Conservation (phyloP, 1,140 invertebrate genomes). For the Reticulitermes speratus region DNA sequence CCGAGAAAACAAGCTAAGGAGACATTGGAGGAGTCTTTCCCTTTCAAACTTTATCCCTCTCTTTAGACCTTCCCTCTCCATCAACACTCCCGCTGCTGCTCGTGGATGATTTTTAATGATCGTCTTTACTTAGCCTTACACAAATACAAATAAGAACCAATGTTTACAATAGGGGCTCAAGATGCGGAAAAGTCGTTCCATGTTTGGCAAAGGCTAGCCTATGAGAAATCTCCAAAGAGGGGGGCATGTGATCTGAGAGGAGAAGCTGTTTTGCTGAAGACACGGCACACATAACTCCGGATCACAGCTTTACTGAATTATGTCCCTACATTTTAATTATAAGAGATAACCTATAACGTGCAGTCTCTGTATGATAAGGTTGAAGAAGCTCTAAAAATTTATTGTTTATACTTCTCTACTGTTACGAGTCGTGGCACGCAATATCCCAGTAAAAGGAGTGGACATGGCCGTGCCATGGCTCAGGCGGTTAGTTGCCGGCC, state of each 20-base stretch:
- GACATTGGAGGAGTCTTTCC: not conserved
- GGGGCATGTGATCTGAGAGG: not conserved
- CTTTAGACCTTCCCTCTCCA: not conserved
- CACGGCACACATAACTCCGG: not conserved
- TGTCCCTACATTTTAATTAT: too few species aligned
- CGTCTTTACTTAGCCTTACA: not conserved
- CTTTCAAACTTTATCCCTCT: not conserved
- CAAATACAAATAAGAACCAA: not conserved
- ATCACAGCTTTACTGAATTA: too few species aligned
- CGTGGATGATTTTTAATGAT: not conserved
- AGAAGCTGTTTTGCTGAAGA: not conserved
- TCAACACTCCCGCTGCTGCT: not conserved
- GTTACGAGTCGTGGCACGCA: too few species aligned
- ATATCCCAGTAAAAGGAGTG: too few species aligned
- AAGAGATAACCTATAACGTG: too few species aligned
- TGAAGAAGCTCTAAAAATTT: too few species aligned
- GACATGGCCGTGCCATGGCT: too few species aligned
- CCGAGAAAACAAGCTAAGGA: too few species aligned
- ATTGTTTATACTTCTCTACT: too few species aligned
- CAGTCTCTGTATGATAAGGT: too few species aligned
- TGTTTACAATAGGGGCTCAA: not conserved
- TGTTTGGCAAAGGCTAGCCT: not conserved
- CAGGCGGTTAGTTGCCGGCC: too few species aligned
- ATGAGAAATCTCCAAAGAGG: not conserved
- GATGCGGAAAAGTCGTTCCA: not conserved